phyloP scores from a whole-genome alignment of 2,797 vertebrate genomes.

The Enteromius paludinosus region DNA sequence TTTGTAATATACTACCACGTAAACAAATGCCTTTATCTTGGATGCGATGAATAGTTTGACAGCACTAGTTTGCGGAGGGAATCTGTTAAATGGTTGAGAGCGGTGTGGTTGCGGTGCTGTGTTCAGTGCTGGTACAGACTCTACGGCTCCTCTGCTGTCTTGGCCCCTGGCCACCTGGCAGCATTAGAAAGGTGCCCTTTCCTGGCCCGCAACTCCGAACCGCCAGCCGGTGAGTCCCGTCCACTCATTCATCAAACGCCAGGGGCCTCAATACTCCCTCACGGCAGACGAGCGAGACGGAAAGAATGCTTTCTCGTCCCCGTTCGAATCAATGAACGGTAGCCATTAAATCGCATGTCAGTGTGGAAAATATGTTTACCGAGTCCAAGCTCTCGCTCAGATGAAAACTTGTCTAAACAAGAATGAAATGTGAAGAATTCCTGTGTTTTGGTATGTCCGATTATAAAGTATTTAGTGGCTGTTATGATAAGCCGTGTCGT shows the following conservation, averaged over 20 bases:
- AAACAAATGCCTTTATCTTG: too few relatives aligned
- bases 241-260: slow-evolving; percentile 84
- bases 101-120: slow-evolving; percentile 46
- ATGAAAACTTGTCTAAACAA: slow-evolving; percentile 74
- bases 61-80: too few relatives aligned
- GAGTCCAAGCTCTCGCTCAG: slow-evolving; percentile 69
- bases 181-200: slow-evolving; percentile 85
- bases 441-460: slow-evolving; percentile 66
- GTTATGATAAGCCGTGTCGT: slow-evolving; percentile 75
- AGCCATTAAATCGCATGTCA: slow-evolving; percentile 74
- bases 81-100: neutral
- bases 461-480: slow-evolving; percentile 68
- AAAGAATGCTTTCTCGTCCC: slow-evolving; percentile 74
- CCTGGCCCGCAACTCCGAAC: slow-evolving; percentile 77
- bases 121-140: slow-evolving; percentile 81
- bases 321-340: slow-evolving; percentile 69
- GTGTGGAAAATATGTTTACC: slow-evolving; percentile 69
- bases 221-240: slow-evolving; percentile 78
- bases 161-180: slow-evolving; percentile 83
- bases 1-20: too few relatives aligned
- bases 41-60: too few relatives aligned
- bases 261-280: slow-evolving; percentile 74
- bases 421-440: slow-evolving; percentile 79
- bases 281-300: slow-evolving; percentile 69
- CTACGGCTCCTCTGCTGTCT: slow-evolving; percentile 78